Evolutionary conservation across 1,140 invertebrate species (phyloP), one percentile per base, ranked within the genome.

Genomic region (Drosophila pallidifrons): DNA sequence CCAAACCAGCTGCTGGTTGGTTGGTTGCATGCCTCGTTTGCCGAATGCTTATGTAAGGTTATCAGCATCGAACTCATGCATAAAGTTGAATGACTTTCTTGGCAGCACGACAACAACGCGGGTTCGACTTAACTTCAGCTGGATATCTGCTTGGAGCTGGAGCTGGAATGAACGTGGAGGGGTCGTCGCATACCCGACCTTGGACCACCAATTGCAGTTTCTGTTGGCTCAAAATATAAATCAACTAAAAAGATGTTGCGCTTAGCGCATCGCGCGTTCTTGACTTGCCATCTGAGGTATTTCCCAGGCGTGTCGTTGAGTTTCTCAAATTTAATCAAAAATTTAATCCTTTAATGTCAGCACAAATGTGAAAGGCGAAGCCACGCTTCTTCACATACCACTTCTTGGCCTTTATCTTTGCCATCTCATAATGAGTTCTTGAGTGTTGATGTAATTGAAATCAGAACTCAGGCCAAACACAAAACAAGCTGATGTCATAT

Each of bases 41-140:
- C 52, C 47, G 49, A 30, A 87, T 76, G 79, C 79, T 87, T 87
- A 82, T 82, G 79, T 77, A 82, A 86, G 47, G 47, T 46, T 7
- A 72, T 51, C 43, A 16, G 45, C 45, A 46, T 54, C 28, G 8
- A 65, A 15, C 35, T 38, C 68, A 41, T 25, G 60, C 68, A 28
- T 46, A 63, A 41, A 66, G 82, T 87, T 86, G 82, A 86, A 86
- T 87, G 82, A 86, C 82, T 74, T 46, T 71, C 20, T 38, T 51
- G 46, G 49, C 49, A 13, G 30, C 51, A 15, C 11, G n/a, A 52
- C 47, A 13, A 28, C 25, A 25, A n/a, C 20, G 25, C 20, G 11
- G 15, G 25, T 28, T 28, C 32, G 5, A 13, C 5, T 52, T 32
- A n/a, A 32, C 5, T 52, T 52, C 3, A 52, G 51, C 13, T 52